Percentiles rank a stretch among this genome's conserved stretches.
phyloP scores from a whole-genome alignment of 2,797 vertebrate genomes.

The Semaprochilodus insignis region DNA sequence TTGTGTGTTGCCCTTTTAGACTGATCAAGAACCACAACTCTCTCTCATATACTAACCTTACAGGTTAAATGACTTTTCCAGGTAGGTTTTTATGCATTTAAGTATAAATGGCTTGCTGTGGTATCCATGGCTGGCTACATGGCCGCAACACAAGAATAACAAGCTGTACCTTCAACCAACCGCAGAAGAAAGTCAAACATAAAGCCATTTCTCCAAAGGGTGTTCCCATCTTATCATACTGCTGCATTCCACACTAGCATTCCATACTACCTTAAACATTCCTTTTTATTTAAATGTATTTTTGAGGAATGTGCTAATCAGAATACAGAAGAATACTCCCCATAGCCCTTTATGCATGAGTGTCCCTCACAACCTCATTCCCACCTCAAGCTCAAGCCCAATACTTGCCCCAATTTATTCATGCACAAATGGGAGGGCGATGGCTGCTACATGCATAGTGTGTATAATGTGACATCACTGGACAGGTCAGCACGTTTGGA shows the following conservation, averaged over 20 bases:
- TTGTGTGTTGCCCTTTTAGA: not conserved
- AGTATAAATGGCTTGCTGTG: not conserved
- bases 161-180: not conserved
- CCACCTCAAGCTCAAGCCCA: too few relatives aligned
- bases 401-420: too few relatives aligned
- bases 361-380: too few relatives aligned
- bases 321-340: too few relatives aligned
- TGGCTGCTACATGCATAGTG: too few relatives aligned
- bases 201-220: not conserved
- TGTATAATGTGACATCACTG: too few relatives aligned
- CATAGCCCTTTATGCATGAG: too few relatives aligned
- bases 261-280: not conserved
- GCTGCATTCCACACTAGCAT: not conserved
- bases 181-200: not conserved
- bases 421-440: too few relatives aligned
- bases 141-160: not conserved
- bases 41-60: not conserved
- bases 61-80: not conserved
- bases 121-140: not conserved
- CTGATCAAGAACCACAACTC: not conserved
- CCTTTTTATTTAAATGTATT: not conserved
- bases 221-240: not conserved
- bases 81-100: not conserved
- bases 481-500: too few relatives aligned
- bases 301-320: too few relatives aligned